Conservation (phyloP, 2,888 invertebrate species). For the Tuberolachnus salignus region DNA sequence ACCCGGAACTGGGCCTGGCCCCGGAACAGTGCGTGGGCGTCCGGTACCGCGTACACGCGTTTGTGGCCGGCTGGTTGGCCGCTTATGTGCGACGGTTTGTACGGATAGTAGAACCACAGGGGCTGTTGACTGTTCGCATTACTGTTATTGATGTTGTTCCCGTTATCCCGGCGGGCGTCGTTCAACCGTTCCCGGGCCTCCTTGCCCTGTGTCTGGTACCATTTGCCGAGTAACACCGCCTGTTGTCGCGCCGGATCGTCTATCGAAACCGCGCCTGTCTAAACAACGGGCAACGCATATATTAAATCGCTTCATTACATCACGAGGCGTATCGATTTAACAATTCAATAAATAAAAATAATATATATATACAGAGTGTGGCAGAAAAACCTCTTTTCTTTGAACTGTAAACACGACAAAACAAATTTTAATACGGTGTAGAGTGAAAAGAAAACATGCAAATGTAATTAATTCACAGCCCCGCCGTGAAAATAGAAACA, state of each 20-base stretch:
- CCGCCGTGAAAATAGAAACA: too few relatives aligned
- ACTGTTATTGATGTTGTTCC: neutral
- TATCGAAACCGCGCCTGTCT: neutral
- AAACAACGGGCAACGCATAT: too few relatives aligned
- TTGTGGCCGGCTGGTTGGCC: constrained; percentile 6
- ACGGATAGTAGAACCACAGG: constrained; percentile 32
- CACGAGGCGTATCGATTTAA: too few relatives aligned
- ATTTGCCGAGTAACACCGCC: constrained; percentile 12
- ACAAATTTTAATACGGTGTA: too few relatives aligned
- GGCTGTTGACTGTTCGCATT: neutral
- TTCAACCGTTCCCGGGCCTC: neutral
- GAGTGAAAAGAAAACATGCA: too few relatives aligned
- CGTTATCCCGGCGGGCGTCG: neutral
- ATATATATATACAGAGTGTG: too few relatives aligned
- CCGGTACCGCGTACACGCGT: constrained; percentile 37
- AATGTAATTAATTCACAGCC: too few relatives aligned
- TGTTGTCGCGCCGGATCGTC: neutral
- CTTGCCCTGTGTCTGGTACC: constrained; percentile 23
- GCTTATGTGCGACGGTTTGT: constrained; percentile 36
- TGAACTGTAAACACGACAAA: too few relatives aligned
- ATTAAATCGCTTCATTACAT: too few relatives aligned
- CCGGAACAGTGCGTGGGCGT: neutral
- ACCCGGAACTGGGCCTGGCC: neutral
- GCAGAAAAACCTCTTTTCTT: too few relatives aligned
- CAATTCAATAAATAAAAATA: too few relatives aligned